Percentiles rank a stretch among this genome's conserved stretches.
These are phyloP conservation scores for Mythimna loreyi DNA, from an alignment of 2,888 invertebrate genomes.

Conservation along the genomic window DNA sequence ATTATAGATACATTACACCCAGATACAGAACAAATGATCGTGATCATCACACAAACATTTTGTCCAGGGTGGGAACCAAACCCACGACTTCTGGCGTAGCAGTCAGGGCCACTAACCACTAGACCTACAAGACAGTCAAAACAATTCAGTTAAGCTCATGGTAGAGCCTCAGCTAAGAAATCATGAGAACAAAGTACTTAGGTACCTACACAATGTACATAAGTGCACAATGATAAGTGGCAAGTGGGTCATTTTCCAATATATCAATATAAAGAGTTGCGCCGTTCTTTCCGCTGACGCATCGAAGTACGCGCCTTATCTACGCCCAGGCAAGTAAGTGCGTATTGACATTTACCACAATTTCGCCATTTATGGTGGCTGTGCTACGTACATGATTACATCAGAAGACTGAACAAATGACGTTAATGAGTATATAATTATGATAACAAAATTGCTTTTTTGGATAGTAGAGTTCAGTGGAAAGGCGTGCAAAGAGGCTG, in stretches of 20 bases:
- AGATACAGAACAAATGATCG: no score
- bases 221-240: conserved; percentile 8
- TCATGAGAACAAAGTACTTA: conserved; percentile 9
- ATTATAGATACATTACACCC: no score
- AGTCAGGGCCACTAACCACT: no score
- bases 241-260: conserved; percentile 38
- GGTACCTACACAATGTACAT: no score
- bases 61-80: no score
- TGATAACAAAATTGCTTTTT: no score
- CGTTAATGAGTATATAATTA: background rate
- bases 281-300: conserved; percentile 41
- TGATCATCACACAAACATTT: no score
- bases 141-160: no score
- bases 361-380: conserved; percentile 14
- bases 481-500: no score
- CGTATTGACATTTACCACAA: conserved; percentile 43
- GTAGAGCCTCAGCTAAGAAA: background rate
- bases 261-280: conserved; percentile 23
- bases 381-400: conserved; percentile 9
- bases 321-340: background rate
- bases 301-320: conserved; percentile 41
- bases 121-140: no score
- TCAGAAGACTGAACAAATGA: background rate
- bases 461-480: no score
- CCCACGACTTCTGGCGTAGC: no score